These are phyloP conservation scores for Ptychodera flava DNA, from an alignment of 35 echinoderm and acorn worm genomes.

Conservation along the genomic window DNA sequence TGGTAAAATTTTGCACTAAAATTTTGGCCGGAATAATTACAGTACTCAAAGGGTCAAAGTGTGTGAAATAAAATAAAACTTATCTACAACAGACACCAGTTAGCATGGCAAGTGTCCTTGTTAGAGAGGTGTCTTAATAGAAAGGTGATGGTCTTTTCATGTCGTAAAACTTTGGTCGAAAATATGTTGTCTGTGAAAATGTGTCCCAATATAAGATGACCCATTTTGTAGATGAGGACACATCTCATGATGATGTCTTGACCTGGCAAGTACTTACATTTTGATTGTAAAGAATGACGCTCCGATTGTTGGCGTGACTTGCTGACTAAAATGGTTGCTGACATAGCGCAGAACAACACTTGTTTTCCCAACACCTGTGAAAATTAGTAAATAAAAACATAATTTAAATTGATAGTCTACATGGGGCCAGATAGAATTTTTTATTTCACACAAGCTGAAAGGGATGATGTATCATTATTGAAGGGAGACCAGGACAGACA, in stretches of 20 bases:
- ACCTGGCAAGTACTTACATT: conserved; percentile 51
- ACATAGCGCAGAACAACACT: conserved; percentile 92
- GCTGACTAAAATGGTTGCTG: conserved; percentile 80
- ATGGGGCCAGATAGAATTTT: too few relatives aligned
- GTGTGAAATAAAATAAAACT: neutral
- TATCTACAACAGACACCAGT: neutral
- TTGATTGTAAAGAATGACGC: conserved; percentile 98
- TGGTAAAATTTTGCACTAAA: too few relatives aligned
- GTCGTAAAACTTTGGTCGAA: neutral
- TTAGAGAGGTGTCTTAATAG: neutral
- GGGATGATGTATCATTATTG: too few relatives aligned
- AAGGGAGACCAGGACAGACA: too few relatives aligned
- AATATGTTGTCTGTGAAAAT: neutral
- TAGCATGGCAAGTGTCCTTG: neutral
- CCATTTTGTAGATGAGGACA: neutral
- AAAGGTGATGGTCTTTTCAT: neutral
- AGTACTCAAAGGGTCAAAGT: too few relatives aligned
- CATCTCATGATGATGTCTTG: neutral
- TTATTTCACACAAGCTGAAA: too few relatives aligned
- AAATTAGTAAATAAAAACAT: too few relatives aligned
- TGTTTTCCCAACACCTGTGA: conserved; percentile 89
- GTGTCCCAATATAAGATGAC: neutral
- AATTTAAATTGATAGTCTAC: too few relatives aligned
- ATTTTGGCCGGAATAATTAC: too few relatives aligned
- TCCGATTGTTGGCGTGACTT: conserved; percentile 85